These are phyloP conservation scores for Thalpophila matura DNA, from an alignment of 2,888 invertebrate genomes.

Conservation along the genomic window DNA sequence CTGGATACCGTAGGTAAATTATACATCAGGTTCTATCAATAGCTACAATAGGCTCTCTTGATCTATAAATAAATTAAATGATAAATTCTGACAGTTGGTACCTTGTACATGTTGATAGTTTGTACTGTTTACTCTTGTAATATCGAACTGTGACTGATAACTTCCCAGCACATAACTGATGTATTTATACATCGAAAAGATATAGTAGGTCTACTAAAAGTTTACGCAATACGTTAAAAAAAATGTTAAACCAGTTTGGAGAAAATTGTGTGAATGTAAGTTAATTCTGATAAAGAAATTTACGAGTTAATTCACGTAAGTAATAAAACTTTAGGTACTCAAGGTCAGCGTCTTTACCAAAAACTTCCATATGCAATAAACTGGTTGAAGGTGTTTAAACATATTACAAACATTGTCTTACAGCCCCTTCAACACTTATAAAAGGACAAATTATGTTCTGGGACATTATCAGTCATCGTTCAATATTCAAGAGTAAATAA, in stretches of 20 bases:
- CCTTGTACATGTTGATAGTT: conserved; percentile 49
- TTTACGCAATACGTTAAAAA: conserved; percentile 4
- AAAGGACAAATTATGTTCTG: conserved; percentile 26
- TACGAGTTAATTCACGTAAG: neutral
- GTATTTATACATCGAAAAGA: conserved; percentile 45
- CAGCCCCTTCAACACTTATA: conserved; percentile 35
- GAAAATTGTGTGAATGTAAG: conserved; percentile 10
- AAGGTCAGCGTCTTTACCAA: conserved; percentile 19
- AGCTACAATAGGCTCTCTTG: too few species aligned
- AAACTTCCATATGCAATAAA: neutral
- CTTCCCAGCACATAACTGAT: neutral
- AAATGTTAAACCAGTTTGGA: conserved; percentile 5
- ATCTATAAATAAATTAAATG: too few species aligned
- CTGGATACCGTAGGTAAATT: too few species aligned
- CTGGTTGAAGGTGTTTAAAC: neutral
- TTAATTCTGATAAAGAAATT: conserved; percentile 5
- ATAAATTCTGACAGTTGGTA: neutral
- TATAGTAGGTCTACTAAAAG: neutral
- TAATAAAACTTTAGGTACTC: conserved; percentile 5
- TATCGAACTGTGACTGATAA: conserved; percentile 39
- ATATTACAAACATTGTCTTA: conserved; percentile 18
- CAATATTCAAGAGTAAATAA: conserved; percentile 10
- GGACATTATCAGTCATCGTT: conserved; percentile 35
- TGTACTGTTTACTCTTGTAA: conserved; percentile 9
- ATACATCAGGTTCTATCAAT: too few species aligned